Conservation (phyloP, 2,113 vertebrate species). For the Poecilia latipinna region DNA sequence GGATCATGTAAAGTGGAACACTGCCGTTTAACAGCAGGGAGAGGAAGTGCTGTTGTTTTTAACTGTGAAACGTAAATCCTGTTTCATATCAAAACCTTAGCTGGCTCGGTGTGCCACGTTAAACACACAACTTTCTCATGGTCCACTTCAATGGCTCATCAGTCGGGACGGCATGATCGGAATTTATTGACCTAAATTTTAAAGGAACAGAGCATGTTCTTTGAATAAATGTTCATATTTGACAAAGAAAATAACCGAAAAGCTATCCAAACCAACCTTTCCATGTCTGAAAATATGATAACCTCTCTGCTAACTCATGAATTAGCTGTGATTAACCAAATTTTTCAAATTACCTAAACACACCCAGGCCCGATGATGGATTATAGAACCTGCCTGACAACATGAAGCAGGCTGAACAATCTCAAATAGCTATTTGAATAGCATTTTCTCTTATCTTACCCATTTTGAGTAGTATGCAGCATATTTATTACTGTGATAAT, state of each 20-base stretch:
- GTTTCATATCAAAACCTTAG: background rate
- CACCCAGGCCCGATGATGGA: no score
- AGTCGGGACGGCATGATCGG: background rate
- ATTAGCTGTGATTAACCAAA: no score
- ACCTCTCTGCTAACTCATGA: no score
- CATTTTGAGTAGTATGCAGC: background rate
- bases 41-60: no score
- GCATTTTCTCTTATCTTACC: background rate
- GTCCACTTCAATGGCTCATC: background rate
- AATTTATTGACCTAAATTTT: background rate
- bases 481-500: conserved; percentile 1
- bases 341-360: no score
- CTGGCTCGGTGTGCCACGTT: background rate
- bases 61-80: background rate
- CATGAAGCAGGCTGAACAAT: background rate
- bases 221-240: background rate
- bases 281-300: no score
- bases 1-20: background rate
- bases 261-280: no score
- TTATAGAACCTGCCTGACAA: background rate
- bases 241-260: background rate
- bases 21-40: background rate
- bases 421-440: background rate
- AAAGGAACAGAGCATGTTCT: background rate
- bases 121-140: background rate